Evolutionary conservation across 2,797 vertebrate species (phyloP).

Genomic region (Sebastolobus altivelis): DNA sequence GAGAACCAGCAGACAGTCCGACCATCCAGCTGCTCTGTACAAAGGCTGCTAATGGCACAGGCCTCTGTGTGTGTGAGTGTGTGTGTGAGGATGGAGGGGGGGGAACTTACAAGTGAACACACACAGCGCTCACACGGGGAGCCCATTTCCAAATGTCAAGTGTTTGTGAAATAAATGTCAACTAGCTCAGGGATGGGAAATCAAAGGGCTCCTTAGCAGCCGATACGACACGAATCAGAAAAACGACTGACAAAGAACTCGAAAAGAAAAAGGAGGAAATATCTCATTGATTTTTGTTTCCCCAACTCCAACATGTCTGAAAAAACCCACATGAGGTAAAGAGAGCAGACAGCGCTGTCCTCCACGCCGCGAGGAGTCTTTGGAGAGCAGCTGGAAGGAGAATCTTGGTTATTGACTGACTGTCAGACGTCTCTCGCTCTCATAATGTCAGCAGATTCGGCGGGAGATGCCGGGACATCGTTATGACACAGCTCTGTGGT

Average conservation of each 20-base stretch:
- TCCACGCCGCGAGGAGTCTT: too few species aligned
- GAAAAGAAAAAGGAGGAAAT: not conserved
- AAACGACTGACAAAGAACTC: not conserved
- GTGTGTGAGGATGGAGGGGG: not conserved
- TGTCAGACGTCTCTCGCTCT: too few species aligned
- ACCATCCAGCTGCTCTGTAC: slow-evolving; percentile 52
- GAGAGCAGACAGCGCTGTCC: too few species aligned
- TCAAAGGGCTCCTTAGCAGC: slow-evolving; percentile 58
- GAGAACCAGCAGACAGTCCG: not conserved
- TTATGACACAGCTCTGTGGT: too few species aligned
- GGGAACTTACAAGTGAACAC: slow-evolving; percentile 18
- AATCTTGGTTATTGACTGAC: too few species aligned
- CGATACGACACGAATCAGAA: slow-evolving; percentile 9
- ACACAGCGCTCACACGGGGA: slow-evolving; percentile 36
- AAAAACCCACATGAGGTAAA: too few species aligned
- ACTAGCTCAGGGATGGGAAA: slow-evolving; percentile 63
- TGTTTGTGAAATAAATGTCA: slow-evolving; percentile 80
- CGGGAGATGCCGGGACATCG: too few species aligned
- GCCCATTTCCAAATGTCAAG: slow-evolving; percentile 78
- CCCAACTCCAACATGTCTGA: not conserved
- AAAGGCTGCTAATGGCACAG: slow-evolving; percentile 41
- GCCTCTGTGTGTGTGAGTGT: not conserved
- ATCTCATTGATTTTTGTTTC: slow-evolving; percentile 6
- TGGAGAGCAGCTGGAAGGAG: too few species aligned
- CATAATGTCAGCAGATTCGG: too few species aligned